Evolutionary conservation across 2,113 vertebrate species (phyloP).

Genomic region (Bubo blakistoni): DNA sequence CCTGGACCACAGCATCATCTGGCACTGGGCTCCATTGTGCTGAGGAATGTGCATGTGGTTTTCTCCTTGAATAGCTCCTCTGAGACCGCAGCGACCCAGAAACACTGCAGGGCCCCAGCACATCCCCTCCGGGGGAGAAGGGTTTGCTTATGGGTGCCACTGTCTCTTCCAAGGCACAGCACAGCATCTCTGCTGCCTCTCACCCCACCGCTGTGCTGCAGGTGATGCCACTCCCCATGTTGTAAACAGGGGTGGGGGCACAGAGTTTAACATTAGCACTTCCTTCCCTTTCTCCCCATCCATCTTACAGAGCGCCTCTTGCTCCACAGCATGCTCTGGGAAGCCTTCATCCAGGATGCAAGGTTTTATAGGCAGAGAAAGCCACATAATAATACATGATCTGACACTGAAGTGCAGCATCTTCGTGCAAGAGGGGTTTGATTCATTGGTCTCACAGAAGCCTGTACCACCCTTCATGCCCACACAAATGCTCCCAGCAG

Average conservation of each 20-base stretch:
- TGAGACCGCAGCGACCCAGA: neutral
- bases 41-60: constrained; percentile 37
- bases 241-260: neutral
- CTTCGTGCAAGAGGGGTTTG: neutral
- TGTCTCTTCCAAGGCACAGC: neutral
- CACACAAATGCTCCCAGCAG: neutral
- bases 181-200: neutral
- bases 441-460: neutral
- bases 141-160: neutral
- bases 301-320: fast-evolving
- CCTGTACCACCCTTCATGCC: neutral
- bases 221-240: neutral
- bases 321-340: neutral
- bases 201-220: neutral
- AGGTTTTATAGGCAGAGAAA: neutral
- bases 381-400: fast-evolving
- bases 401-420: neutral
- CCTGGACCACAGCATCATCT: constrained; percentile 11
- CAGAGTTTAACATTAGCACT: neutral
- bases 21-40: neutral
- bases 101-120: neutral
- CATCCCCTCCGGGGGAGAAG: neutral
- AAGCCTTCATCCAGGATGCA: neutral
- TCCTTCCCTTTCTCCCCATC: neutral
- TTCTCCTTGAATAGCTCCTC: constrained; percentile 34